Evolutionary conservation across 2,113 vertebrate species (phyloP).

Genomic region (Aspiorhynchus laticeps): DNA sequence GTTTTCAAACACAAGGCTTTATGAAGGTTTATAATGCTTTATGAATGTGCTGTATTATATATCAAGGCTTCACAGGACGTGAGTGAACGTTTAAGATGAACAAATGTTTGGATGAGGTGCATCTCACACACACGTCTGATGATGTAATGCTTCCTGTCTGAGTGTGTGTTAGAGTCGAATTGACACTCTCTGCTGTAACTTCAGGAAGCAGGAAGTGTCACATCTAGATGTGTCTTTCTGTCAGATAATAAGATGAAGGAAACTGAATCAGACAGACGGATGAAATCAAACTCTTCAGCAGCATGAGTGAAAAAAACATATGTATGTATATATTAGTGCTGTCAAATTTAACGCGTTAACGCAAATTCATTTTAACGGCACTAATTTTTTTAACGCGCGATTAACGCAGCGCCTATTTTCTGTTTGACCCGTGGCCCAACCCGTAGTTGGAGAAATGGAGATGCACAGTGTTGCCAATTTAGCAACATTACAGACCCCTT

Average conservation of each 20-base stretch:
- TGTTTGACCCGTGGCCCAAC: too few species aligned
- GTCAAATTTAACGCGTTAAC: too few species aligned
- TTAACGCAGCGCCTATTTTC: too few species aligned
- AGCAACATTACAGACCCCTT: too few species aligned
- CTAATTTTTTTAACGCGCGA: too few species aligned
- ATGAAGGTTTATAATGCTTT: neutral
- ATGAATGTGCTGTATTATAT: neutral
- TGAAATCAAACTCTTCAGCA: neutral
- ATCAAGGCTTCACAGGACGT: neutral
- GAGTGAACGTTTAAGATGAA: neutral
- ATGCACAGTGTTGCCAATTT: too few species aligned
- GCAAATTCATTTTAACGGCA: too few species aligned
- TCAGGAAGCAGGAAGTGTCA: constrained; percentile 22
- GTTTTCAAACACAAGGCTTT: neutral
- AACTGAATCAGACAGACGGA: neutral
- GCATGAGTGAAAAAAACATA: neutral
- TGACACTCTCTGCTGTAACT: neutral
- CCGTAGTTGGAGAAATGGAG: too few species aligned
- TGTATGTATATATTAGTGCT: too few species aligned
- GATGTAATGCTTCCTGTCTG: neutral
- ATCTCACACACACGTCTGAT: neutral
- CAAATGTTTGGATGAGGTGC: neutral
- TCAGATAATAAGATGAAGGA: neutral
- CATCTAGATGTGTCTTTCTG: neutral
- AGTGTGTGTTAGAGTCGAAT: neutral